Evolutionary conservation across 2,888 invertebrate species (phyloP), one percentile per base, ranked within the genome.

Genomic region (Apamea monoglypha): DNA sequence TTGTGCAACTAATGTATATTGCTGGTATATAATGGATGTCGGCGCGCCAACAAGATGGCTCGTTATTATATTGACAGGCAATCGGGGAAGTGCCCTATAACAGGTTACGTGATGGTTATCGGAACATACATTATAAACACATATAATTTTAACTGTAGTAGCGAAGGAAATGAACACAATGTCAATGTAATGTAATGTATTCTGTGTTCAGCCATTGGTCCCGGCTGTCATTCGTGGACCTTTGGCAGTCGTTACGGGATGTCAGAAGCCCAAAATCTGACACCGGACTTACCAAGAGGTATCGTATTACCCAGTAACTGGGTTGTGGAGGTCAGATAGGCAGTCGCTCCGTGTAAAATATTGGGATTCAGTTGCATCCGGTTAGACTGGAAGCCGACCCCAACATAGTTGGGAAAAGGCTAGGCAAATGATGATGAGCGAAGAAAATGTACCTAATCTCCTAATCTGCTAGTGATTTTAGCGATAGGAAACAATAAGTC

Each of bases 21-120:
- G 16, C 32, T 50, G 21, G 16, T 53, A 40, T 47, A 63, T 77
- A 82, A 85, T 82, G 61, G 56, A 69, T 67, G 82, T 64, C 66
- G 47, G 67, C 53, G 66, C 76, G 59, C 61, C 61, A 81, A 78
- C 70, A 82, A 79, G 76, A 76, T 68, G 81, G 66, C 40, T 78
- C 72, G 79, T 76, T 75, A 85, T 82, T 68, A 73, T 70, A 67
- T 72, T 73, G 85, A 85, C 78, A 85, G 85, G 78, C 78, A 85
- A 85, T 85, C 82, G 66, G 64, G 72, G 36, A 72, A 81, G 85
- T 78, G 82, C 72, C 61, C 74, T 66, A 25, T 83, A 69, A 80
- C 73, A 81, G 44, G n/a, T 75, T 56, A 73, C 47, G 56, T 73
- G 76, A 68, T 72, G 71, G 61, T 68, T 68, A 83, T 84, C 67